These are phyloP conservation scores for Cephus pulcher DNA, from an alignment of 2,888 invertebrate genomes.

Conservation along the genomic window DNA sequence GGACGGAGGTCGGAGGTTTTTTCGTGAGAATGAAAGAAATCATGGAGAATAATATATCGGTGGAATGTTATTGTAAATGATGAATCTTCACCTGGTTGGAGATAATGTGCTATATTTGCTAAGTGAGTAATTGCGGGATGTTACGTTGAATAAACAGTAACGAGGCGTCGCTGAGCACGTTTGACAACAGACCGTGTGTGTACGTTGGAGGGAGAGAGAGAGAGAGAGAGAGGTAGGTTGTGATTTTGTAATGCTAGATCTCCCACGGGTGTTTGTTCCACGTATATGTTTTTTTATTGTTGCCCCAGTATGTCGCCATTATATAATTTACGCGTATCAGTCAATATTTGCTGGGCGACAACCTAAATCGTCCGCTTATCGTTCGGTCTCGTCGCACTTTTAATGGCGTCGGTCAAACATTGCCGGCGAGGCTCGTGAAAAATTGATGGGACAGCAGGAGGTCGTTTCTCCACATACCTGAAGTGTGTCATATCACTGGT, in stretches of 20 bases:
- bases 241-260: neutral
- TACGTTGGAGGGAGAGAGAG: neutral
- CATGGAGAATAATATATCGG: neutral
- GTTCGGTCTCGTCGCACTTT: neutral
- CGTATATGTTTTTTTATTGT: neutral
- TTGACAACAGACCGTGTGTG: neutral
- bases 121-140: neutral
- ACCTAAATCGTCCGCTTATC: neutral
- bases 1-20: neutral
- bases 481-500: neutral
- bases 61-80: neutral
- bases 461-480: neutral
- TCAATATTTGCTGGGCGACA: neutral
- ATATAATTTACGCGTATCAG: neutral
- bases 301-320: neutral
- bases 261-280: neutral
- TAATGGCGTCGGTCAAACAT: neutral
- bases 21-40: neutral
- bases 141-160: neutral
- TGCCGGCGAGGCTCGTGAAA: neutral
- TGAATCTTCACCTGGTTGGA: neutral
- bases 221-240: constrained; percentile 5
- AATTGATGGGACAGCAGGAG: neutral
- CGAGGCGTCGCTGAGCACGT: neutral
- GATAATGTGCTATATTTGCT: neutral